A percentile compares a stretch with the other conserved stretches of the same genome.
phyloP scores from a whole-genome alignment of 1,140 invertebrate species.

The Cotesia chilonis region DNA sequence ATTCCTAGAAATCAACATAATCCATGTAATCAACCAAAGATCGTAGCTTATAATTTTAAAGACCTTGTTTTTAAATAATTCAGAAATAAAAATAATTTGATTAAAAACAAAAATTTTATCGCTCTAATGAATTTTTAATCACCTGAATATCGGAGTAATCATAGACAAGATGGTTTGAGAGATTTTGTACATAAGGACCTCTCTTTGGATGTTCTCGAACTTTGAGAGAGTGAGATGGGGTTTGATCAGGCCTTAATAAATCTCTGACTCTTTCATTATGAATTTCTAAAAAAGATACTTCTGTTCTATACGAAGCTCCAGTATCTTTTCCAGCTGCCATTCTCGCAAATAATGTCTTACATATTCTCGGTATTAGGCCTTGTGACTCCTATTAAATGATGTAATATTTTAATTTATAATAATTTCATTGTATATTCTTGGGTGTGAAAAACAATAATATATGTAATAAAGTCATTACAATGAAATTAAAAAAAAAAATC shows the following conservation, averaged over 20 bases:
- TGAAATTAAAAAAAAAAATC: constrained; percentile 9
- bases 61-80: too few relatives aligned
- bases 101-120: constrained; percentile 6
- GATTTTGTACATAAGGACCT: constrained; percentile 93
- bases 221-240: constrained; percentile 76
- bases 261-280: constrained; percentile 93
- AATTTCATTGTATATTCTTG: constrained; percentile 25
- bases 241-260: constrained; percentile 75
- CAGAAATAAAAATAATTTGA: too few relatives aligned
- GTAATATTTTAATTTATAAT: constrained; percentile 9
- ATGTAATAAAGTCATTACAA: constrained; percentile 5
- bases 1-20: constrained; percentile 66
- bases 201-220: constrained; percentile 91
- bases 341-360: constrained; percentile 78
- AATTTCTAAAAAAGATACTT: constrained; percentile 90
- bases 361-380: constrained; percentile 88
- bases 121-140: constrained; percentile 34
- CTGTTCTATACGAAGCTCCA: constrained; percentile 82
- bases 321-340: constrained; percentile 82
- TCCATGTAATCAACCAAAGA: constrained; percentile 13
- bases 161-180: constrained; percentile 85
- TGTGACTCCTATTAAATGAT: constrained; percentile 73
- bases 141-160: constrained; percentile 87
- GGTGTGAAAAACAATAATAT: not conserved
- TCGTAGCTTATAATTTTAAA: not conserved